Conservation (phyloP, 1,140 invertebrate species). For the Gyrodactylus salaris region DNA sequence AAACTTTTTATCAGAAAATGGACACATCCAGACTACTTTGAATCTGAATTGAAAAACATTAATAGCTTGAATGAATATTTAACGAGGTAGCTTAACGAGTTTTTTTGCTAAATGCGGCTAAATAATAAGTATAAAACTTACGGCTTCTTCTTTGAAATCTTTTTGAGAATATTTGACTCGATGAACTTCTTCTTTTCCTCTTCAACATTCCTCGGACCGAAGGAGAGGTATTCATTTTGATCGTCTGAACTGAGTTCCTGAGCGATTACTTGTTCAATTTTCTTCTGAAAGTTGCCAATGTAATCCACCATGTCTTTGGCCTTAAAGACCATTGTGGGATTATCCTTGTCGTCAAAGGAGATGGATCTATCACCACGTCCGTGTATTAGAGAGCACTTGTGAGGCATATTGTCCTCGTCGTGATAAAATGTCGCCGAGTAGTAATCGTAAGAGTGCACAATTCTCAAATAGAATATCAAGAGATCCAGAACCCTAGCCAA, state of each 20-base stretch:
- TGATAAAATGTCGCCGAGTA: conserved; percentile 96
- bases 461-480: conserved; percentile 57
- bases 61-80: no score
- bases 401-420: conserved; percentile 98
- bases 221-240: conserved; percentile 16
- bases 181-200: background rate
- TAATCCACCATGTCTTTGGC: background rate
- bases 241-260: background rate
- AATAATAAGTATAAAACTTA: background rate
- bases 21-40: conserved; percentile 48
- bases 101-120: conserved; percentile 31
- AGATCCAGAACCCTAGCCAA: conserved; percentile 31
- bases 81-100: no score
- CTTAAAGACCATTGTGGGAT: background rate
- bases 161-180: background rate
- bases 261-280: background rate
- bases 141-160: background rate
- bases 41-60: conserved; percentile 57
- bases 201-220: conserved; percentile 8
- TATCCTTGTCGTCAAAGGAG: background rate
- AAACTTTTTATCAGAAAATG: conserved; percentile 89
- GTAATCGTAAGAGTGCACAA: conserved; percentile 93
- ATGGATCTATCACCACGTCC: conserved; percentile 25
- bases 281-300: background rate
- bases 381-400: conserved; percentile 86